Conservation (phyloP, 2,888 invertebrate genomes). For the Acanthacorydalis orientalis region DNA sequence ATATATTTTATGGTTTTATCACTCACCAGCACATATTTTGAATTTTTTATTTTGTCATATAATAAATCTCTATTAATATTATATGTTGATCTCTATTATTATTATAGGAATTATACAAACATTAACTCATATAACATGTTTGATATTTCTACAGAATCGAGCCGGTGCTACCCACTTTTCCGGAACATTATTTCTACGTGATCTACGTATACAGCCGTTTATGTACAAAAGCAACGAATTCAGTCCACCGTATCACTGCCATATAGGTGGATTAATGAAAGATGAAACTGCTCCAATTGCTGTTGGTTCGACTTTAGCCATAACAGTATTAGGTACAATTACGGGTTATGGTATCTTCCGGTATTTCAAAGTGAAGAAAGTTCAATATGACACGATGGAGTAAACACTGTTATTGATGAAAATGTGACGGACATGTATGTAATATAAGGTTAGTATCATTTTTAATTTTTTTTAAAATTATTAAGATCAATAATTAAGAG, state of each 20-base stretch:
- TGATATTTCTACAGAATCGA: neutral
- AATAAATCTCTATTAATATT: too few species aligned
- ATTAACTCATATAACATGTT: too few species aligned
- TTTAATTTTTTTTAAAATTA: neutral
- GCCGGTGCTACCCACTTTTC: neutral
- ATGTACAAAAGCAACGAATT: slow-evolving; percentile 67
- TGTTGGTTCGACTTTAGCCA: slow-evolving; percentile 67
- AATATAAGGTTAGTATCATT: neutral
- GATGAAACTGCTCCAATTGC: slow-evolving; percentile 76
- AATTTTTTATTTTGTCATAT: too few species aligned
- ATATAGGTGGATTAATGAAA: slow-evolving; percentile 34
- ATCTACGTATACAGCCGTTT: slow-evolving; percentile 70
- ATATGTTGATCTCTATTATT: too few species aligned
- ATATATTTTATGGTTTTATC: too few species aligned
- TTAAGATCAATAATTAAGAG: neutral
- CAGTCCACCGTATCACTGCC: slow-evolving; percentile 52
- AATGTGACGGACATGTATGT: neutral
- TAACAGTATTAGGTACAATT: slow-evolving; percentile 64
- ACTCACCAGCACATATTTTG: too few species aligned
- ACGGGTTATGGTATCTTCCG: slow-evolving; percentile 74
- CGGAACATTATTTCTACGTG: slow-evolving; percentile 45
- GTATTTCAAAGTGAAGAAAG: slow-evolving; percentile 76
- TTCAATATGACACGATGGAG: slow-evolving; percentile 85
- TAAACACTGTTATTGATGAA: slow-evolving; percentile 23
- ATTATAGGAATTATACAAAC: too few species aligned